Evolutionary conservation across 1,140 invertebrate genomes (phyloP).

Genomic region (Drosophila subobscura): DNA sequence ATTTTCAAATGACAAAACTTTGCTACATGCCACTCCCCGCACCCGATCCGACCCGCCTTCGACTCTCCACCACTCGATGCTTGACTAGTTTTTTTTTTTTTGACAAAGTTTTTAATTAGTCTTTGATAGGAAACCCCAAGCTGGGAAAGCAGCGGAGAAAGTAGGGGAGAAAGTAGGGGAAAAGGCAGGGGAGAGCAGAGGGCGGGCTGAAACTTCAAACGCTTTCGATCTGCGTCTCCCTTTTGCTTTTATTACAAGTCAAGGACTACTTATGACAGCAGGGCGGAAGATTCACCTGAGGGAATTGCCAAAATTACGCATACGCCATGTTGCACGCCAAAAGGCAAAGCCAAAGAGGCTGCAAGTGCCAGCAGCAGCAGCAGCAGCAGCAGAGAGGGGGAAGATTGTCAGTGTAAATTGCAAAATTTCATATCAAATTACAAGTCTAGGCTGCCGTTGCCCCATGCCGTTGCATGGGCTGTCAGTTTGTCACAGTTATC

Average conservation of each 20-base stretch:
- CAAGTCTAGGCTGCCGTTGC: conserved; percentile 23
- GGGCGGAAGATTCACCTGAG: conserved; percentile 7
- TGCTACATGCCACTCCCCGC: conserved; percentile 44
- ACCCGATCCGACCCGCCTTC: neutral
- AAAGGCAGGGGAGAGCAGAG: no score
- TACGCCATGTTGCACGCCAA: conserved; percentile 61
- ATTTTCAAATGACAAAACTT: conserved; percentile 80
- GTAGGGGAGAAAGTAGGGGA: no score
- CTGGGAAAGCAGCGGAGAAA: neutral
- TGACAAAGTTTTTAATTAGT: conserved; percentile 80
- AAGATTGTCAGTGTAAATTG: conserved; percentile 70
- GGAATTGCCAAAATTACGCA: conserved; percentile 60
- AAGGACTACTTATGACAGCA: conserved; percentile 45
- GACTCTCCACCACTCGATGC: neutral
- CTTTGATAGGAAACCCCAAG: conserved; percentile 74
- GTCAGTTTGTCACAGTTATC: conserved; percentile 73
- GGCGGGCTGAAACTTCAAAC: no score
- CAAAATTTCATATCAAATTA: conserved; percentile 71
- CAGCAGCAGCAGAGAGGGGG: conserved; percentile 17
- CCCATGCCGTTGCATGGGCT: conserved; percentile 19
- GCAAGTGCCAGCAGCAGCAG: conserved; percentile 2
- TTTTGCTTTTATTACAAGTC: conserved; percentile 28
- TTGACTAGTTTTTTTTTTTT: conserved; percentile 48
- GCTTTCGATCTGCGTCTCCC: neutral
- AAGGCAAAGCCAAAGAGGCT: conserved; percentile 5